A percentile compares a stretch with the other conserved stretches of the same genome.
These are phyloP conservation scores for Magallana gigas DNA, from an alignment of 1,140 invertebrate species.

Conservation along the genomic window DNA sequence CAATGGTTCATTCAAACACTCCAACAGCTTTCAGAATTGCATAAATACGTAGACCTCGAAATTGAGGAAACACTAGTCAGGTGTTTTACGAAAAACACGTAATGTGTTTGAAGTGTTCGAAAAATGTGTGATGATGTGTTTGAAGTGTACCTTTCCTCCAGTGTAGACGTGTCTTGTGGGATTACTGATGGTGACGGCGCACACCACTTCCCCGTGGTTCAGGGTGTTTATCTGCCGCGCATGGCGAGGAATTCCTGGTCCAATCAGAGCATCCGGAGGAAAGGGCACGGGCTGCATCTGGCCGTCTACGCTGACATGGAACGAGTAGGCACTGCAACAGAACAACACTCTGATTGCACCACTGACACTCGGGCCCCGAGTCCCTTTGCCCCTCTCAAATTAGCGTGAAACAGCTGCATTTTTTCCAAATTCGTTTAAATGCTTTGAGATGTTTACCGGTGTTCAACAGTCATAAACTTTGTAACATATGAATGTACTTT, in stretches of 20 bases:
- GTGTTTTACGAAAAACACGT: too few species aligned
- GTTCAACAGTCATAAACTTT: background rate
- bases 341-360: background rate
- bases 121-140: background rate
- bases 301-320: constrained; percentile 92
- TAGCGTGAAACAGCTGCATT: background rate
- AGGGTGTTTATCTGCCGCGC: constrained; percentile 94
- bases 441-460: background rate
- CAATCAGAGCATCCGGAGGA: constrained; percentile 95
- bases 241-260: constrained; percentile 94
- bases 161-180: constrained; percentile 97
- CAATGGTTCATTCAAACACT: too few species aligned
- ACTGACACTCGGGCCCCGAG: background rate
- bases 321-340: constrained; percentile 90
- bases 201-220: constrained; percentile 95
- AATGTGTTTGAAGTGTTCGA: too few species aligned
- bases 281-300: constrained; percentile 95
- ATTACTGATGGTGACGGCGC: constrained; percentile 92
- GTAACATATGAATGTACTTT: background rate
- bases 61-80: too few species aligned
- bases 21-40: too few species aligned
- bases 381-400: background rate
- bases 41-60: too few species aligned
- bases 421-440: background rate
- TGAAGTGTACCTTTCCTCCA: constrained; percentile 88